phyloP scores from a whole-genome alignment of 2,888 invertebrate genomes.

The Euphydryas editha region DNA sequence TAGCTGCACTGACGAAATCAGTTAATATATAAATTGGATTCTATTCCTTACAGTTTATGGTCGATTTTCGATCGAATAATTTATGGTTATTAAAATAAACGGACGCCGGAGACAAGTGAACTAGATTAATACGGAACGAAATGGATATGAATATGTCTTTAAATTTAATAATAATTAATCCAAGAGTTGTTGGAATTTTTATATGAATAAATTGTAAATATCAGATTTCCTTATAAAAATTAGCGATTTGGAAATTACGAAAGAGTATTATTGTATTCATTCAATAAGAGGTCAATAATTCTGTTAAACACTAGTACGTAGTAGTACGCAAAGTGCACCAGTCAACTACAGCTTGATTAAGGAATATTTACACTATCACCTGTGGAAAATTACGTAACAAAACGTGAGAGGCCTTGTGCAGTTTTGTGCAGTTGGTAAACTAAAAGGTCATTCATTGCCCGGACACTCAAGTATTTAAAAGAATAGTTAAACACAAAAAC shows the following conservation, averaged over 20 bases:
- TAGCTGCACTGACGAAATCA: constrained; percentile 44
- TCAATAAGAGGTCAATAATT: too few relatives aligned
- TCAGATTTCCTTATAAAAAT: not conserved
- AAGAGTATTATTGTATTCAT: not conserved
- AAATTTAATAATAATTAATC: constrained; percentile 14
- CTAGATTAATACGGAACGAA: constrained; percentile 35
- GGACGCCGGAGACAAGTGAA: constrained; percentile 33
- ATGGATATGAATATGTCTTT: constrained; percentile 23
- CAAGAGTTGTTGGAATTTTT: not conserved
- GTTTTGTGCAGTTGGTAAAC: too few relatives aligned
- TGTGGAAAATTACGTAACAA: too few relatives aligned
- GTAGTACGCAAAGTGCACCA: too few relatives aligned
- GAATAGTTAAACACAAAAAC: too few relatives aligned
- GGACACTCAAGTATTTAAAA: too few relatives aligned
- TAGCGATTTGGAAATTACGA: not conserved
- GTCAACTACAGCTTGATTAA: too few relatives aligned
- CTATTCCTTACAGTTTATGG: constrained; percentile 17
- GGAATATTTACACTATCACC: too few relatives aligned
- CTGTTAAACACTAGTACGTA: too few relatives aligned
- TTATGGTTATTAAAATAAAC: constrained; percentile 36
- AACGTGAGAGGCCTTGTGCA: too few relatives aligned
- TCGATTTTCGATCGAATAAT: constrained; percentile 16
- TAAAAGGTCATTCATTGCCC: too few relatives aligned
- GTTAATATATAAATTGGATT: constrained; percentile 23
- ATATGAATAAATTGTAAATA: not conserved